Percentiles rank a stretch among this genome's conserved stretches.
Evolutionary conservation across 2,888 invertebrate genomes (phyloP).

Genomic region (Drosophila austrosaltans): DNA sequence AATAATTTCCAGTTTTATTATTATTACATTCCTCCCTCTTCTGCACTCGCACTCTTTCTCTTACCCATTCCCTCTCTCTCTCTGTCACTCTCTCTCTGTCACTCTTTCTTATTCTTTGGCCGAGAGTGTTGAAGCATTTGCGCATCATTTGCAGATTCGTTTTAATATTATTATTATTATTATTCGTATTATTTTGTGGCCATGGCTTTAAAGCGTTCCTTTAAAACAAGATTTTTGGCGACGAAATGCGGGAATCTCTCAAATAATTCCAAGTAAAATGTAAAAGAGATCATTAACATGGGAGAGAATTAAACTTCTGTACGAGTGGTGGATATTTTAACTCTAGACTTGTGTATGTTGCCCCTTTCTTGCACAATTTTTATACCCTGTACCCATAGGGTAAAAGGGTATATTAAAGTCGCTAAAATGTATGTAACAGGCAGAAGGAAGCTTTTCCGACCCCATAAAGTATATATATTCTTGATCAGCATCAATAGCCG

Average conservation of each 20-base stretch:
- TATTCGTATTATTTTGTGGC: constrained; percentile 30
- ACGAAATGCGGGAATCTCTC: constrained; percentile 44
- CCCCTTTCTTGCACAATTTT: too few species aligned
- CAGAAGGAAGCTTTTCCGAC: too few species aligned
- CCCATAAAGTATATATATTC: too few species aligned
- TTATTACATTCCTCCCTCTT: constrained; percentile 68
- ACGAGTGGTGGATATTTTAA: too few species aligned
- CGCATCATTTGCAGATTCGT: constrained; percentile 80
- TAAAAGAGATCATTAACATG: neutral
- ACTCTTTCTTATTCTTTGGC: constrained; percentile 16
- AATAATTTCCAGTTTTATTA: constrained; percentile 78
- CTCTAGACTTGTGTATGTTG: too few species aligned
- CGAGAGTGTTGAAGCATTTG: constrained; percentile 78
- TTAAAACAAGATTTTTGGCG: constrained; percentile 62
- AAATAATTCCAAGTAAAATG: constrained; percentile 57
- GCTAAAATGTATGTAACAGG: too few species aligned
- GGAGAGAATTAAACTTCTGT: too few species aligned
- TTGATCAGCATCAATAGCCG: too few species aligned
- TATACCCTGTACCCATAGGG: too few species aligned
- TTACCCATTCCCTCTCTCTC: neutral
- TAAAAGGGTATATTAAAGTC: too few species aligned
- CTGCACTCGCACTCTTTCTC: constrained; percentile 24
- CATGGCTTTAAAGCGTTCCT: constrained; percentile 37
- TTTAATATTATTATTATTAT: constrained; percentile 69
- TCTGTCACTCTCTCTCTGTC: neutral